Evolutionary conservation across 1,140 invertebrate genomes (phyloP), one percentile per base, ranked within the genome.

Genomic region (Tetramorium simillimum): DNA sequence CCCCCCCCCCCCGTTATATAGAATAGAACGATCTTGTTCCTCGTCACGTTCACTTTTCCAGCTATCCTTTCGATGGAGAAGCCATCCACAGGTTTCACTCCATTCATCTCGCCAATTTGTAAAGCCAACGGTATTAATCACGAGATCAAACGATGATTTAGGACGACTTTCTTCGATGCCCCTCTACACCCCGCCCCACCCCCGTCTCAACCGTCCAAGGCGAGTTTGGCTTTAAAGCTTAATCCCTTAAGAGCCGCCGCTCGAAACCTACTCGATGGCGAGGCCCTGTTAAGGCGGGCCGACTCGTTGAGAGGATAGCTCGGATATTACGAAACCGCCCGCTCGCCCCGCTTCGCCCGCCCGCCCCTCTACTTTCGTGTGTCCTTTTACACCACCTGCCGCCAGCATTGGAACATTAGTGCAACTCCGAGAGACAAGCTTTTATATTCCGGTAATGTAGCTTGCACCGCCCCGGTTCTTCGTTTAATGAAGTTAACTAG

Each of bases 81-180:
- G 24, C 18, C 62, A 65, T 49, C 76, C 63, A 58, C 43, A 76
- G 51, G 28, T 60, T 78, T 80, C 82, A 63, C 75, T 81, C 76
- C n/a, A 76, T 69, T 53, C 75, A 53, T 51, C 33, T 46, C 49
- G 56, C 21, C 46, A 56, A 46, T 28, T 56, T 75, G 62, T 82
- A 86, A 82, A 65, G 75, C 70, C 86, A 53, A 60, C 65, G 62
- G 86, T 86, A 91, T 91, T 91, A 91, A 91, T 91, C 75, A 88
- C 81, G 46, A 90, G 89, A 91, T 90, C 89, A 91, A 91, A 91
- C 87, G 89, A 90, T 86, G 77, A 91, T 90, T 91, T 88, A 88
- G 86, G 72, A 51, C 56, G 76, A 72, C 86, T 81, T 87, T 85
- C 86, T 86, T 58, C 65, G 24, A 10, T 78, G 28, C 63, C 12